These are phyloP conservation scores for Hycleus phaleratus DNA, from an alignment of 1,140 invertebrate species.

Conservation along the genomic window DNA sequence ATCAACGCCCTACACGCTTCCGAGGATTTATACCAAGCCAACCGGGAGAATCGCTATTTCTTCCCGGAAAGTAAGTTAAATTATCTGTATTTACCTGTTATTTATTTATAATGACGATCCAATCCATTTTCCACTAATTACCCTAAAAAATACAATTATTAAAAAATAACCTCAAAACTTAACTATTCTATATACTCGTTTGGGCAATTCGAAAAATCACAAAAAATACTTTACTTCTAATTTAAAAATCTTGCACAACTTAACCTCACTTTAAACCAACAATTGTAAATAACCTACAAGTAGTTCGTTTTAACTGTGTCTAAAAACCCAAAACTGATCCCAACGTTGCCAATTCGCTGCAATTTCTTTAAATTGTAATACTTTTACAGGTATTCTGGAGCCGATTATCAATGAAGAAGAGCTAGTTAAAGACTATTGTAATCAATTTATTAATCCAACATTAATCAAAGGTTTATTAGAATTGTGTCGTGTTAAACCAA, in stretches of 20 bases:
- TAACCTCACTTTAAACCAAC: neutral
- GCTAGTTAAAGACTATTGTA: conserved; percentile 59
- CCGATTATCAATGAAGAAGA: conserved; percentile 45
- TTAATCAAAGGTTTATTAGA: conserved; percentile 60
- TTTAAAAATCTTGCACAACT: neutral
- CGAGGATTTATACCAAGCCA: conserved; percentile 56
- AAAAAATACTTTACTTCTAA: too few relatives aligned
- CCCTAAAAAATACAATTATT: neutral
- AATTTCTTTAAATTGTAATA: neutral
- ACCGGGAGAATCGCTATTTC: conserved; percentile 77
- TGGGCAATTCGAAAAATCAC: too few relatives aligned
- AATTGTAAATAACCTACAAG: neutral
- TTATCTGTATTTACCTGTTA: neutral
- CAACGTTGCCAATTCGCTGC: neutral
- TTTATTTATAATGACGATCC: neutral
- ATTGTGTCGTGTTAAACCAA: conserved; percentile 61
- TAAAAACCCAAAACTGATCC: neutral
- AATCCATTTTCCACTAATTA: neutral
- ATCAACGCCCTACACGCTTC: conserved; percentile 79
- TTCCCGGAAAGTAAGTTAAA: conserved; percentile 68
- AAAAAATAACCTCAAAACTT: too few relatives aligned
- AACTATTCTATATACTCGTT: too few relatives aligned
- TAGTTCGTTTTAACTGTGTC: too few relatives aligned
- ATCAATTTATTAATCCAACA: conserved; percentile 54
- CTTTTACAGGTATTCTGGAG: conserved; percentile 52